These are phyloP conservation scores for Patella ulyssiponensis DNA, from an alignment of 2,888 invertebrate species.

Conservation along the genomic window DNA sequence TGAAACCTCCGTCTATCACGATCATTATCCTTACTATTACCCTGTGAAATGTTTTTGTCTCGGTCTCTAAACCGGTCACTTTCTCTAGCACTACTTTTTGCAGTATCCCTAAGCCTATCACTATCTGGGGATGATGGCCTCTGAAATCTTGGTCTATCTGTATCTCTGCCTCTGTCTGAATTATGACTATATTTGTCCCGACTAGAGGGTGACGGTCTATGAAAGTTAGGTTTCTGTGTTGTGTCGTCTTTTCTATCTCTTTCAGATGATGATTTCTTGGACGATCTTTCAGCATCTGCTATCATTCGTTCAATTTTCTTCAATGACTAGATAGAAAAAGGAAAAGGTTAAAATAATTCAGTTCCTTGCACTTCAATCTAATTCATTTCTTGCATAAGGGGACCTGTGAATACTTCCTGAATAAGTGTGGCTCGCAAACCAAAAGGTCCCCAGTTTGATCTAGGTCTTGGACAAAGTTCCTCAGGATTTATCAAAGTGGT, in stretches of 20 bases:
- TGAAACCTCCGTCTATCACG: conserved; percentile 23
- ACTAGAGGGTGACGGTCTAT: neutral
- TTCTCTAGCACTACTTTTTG: conserved; percentile 23
- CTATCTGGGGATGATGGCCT: conserved; percentile 23
- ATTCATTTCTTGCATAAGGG: too few relatives aligned
- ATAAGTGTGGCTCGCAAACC: too few relatives aligned
- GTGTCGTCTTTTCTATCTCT: conserved; percentile 1
- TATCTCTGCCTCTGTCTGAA: neutral
- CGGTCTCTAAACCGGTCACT: conserved; percentile 22
- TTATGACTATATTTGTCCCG: conserved; percentile 6
- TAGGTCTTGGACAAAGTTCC: too few relatives aligned
- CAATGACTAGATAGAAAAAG: conserved; percentile 73
- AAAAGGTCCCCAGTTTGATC: too few relatives aligned
- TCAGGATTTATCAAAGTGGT: too few relatives aligned
- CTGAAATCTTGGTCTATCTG: neutral
- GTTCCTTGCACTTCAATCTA: too few relatives aligned
- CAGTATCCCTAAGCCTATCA: conserved; percentile 45
- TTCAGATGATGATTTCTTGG: conserved; percentile 14
- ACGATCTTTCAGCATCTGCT: conserved; percentile 73
- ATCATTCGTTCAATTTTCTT: conserved; percentile 74
- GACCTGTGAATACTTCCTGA: too few relatives aligned
- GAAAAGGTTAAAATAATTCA: neutral
- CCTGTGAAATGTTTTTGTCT: conserved; percentile 27
- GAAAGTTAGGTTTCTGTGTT: neutral
- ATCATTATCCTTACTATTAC: conserved; percentile 24